Percentiles rank a stretch among this genome's conserved stretches.
Evolutionary conservation across 2,113 vertebrate species (phyloP).

Genomic region (Lepisosteus osseus): DNA sequence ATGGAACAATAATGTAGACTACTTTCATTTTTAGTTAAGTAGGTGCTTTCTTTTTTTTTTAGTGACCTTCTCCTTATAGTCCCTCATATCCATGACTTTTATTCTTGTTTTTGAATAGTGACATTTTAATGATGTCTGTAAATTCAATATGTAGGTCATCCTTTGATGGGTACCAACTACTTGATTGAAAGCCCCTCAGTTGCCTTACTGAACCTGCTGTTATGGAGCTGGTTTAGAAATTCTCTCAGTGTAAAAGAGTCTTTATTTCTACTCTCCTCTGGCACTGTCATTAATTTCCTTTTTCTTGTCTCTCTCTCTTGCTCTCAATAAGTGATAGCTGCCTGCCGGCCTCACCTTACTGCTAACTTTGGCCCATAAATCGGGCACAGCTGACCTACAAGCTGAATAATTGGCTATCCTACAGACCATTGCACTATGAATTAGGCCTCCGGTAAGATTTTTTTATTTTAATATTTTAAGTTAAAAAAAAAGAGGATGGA

Average conservation of each 20-base stretch:
- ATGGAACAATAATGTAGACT: no score
- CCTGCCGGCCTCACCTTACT: constrained; percentile 10
- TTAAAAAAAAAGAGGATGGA: background rate
- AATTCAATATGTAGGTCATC: no score
- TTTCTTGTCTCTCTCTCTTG: background rate
- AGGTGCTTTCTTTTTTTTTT: no score
- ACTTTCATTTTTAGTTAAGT: no score
- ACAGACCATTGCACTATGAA: constrained; percentile 2
- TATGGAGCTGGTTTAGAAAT: background rate
- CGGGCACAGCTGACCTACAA: constrained; percentile 7
- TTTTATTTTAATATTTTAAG: constrained; percentile 1
- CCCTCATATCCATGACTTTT: background rate
- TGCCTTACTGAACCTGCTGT: no score
- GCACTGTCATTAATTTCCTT: constrained; percentile 1
- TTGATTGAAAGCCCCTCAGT: no score
- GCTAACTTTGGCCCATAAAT: constrained; percentile 5
- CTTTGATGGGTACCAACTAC: no score
- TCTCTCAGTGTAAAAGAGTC: background rate
- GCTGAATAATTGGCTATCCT: background rate
- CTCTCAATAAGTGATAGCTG: constrained; percentile 1
- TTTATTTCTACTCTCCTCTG: constrained; percentile 1
- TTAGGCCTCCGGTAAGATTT: background rate
- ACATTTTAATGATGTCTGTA: background rate
- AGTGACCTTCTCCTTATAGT: no score
- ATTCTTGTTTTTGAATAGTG: background rate